Evolutionary conservation across 2,888 invertebrate species (phyloP).

Genomic region (Leucophenga montana): DNA sequence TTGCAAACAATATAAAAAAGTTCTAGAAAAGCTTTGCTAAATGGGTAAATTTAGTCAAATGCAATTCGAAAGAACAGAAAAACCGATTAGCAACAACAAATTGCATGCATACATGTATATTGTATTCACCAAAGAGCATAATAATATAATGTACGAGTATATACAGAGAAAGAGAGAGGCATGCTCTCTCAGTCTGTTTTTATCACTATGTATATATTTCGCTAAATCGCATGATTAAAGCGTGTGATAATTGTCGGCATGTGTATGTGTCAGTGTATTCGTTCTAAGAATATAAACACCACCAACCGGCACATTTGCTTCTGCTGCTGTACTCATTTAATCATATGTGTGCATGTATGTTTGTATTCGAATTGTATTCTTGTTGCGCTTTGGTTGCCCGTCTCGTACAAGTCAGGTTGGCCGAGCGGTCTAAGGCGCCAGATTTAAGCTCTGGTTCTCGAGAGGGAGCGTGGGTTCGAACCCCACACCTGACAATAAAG

Average conservation of each 20-base stretch:
- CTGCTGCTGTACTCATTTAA: slow-evolving; percentile 5
- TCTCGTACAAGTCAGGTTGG: slow-evolving; percentile 78
- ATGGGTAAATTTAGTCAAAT: too few species aligned
- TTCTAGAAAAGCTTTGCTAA: slow-evolving; percentile 5
- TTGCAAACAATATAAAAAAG: background rate
- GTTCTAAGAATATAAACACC: slow-evolving; percentile 26
- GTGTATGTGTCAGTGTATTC: background rate
- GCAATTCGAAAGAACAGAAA: background rate
- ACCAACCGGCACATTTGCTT: too few species aligned
- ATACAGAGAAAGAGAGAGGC: too few species aligned
- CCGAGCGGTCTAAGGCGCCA: slow-evolving; percentile 89
- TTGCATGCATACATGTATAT: too few species aligned
- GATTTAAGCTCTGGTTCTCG: slow-evolving; percentile 88
- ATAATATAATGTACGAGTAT: too few species aligned
- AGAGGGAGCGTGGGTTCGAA: slow-evolving; percentile 88
- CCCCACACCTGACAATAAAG: slow-evolving; percentile 80
- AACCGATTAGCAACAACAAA: too few species aligned
- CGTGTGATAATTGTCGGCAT: slow-evolving; percentile 9
- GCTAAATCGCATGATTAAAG: background rate
- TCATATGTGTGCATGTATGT: slow-evolving; percentile 18
- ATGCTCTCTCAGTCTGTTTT: too few species aligned
- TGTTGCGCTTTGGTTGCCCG: slow-evolving; percentile 39
- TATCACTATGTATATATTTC: too few species aligned
- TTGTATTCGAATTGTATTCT: slow-evolving; percentile 29
- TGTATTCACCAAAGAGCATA: too few species aligned